Evolutionary conservation across 2,888 invertebrate genomes (phyloP).

Genomic region (Clusia tigrina): DNA sequence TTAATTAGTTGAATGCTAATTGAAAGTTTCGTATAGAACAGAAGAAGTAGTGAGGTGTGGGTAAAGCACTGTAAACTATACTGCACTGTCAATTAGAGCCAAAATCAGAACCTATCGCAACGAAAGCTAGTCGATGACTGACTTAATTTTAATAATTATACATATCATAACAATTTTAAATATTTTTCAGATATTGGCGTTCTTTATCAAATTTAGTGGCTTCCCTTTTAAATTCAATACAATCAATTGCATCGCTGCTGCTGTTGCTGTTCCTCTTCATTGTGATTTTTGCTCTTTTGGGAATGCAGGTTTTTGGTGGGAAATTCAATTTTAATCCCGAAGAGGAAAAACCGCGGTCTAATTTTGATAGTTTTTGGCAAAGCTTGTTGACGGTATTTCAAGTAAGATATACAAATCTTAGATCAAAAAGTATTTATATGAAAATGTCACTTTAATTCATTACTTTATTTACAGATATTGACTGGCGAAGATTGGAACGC

Average conservation of each 20-base stretch:
- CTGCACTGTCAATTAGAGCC: no score
- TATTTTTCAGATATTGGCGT: slow-evolving; percentile 88
- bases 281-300: slow-evolving; percentile 98
- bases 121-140: no score
- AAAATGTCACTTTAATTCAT: no score
- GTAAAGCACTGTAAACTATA: no score
- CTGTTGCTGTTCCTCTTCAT: slow-evolving; percentile 98
- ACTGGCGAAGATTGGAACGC: slow-evolving; percentile 99
- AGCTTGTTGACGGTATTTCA: slow-evolving; percentile 98
- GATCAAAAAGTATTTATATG: no score
- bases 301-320: slow-evolving; percentile 99
- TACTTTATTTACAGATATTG: slow-evolving; percentile 91
- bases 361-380: slow-evolving; percentile 99
- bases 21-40: no score
- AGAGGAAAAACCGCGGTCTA: slow-evolving; percentile 90
- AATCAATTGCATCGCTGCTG: slow-evolving; percentile 97
- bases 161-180: no score
- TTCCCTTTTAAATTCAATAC: slow-evolving; percentile 97
- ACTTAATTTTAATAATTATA: no score
- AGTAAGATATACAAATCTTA: no score
- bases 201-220: slow-evolving; percentile 98
- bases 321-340: slow-evolving; percentile 91
- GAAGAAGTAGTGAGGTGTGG: no score
- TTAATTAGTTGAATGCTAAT: no score
- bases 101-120: no score